Evolutionary conservation across 1,140 invertebrate genomes (phyloP).

Genomic region (Fopius arisanus): DNA sequence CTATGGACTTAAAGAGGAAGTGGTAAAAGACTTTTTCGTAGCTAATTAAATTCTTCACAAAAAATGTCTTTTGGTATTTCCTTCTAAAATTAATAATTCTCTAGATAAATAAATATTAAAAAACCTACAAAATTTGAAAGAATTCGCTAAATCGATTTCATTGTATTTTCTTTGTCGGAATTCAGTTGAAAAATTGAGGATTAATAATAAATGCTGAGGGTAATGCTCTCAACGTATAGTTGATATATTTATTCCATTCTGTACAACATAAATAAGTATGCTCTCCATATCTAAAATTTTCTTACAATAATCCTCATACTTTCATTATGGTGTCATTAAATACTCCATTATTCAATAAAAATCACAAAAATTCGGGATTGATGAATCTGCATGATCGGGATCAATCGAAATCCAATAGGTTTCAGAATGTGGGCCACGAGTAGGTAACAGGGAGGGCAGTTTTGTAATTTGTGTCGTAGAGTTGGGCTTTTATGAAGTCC

Average conservation of each 20-base stretch:
- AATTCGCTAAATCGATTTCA: too few species aligned
- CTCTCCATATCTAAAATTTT: background rate
- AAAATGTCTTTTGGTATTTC: too few species aligned
- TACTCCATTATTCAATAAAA: background rate
- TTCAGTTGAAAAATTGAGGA: too few species aligned
- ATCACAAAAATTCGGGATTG: background rate
- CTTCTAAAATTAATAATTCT: too few species aligned
- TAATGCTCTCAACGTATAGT: background rate
- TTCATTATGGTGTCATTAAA: background rate
- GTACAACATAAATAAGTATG: background rate
- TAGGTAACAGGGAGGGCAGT: conserved; percentile 74
- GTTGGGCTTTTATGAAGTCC: conserved; percentile 81
- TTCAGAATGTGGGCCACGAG: conserved; percentile 69
- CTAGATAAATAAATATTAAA: too few species aligned
- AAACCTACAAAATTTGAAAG: too few species aligned
- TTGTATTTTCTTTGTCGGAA: too few species aligned
- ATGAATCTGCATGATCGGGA: background rate
- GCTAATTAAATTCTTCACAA: too few species aligned
- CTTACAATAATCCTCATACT: background rate
- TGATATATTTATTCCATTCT: background rate
- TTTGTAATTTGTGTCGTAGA: conserved; percentile 79
- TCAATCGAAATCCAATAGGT: background rate
- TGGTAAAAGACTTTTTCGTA: too few species aligned
- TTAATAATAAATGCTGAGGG: too few species aligned
- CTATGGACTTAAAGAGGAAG: too few species aligned